Evolutionary conservation across 2,113 vertebrate species (phyloP), one percentile per base, ranked within the genome.

Genomic region (Hippocampus guttulatus): DNA sequence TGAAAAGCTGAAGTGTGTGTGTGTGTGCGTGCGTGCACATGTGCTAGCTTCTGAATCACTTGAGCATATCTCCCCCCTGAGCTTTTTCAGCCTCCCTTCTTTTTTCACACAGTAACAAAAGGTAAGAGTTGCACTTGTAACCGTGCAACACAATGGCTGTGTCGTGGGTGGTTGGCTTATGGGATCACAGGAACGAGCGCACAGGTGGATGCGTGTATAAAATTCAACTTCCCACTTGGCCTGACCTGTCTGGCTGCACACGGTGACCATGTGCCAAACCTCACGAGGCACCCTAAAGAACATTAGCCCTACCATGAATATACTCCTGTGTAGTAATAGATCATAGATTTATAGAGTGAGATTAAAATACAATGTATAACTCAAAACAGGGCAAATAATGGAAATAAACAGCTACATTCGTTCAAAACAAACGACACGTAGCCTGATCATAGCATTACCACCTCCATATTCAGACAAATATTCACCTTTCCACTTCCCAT

Each of bases 21-120:
- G 16, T 33, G n/a, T 72, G 69, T 33, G 30, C 3, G 30, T 33
- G 30, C 4, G 30, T 33, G 30, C 4, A 10, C 5, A 0, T 3
- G 15, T 33, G n/a, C 15, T 67, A 80, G 77, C 85, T 87, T 87
- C 81, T 61, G 84, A 85, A 88, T 87, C 72, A 88, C 85, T 84
- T 90, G 87, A 84, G 81, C 75, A 51, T 54, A 57, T 68, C 60
- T 49, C 25, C n/a, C n/a, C 58, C 67, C 51, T 43, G 43, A 40
- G 23, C 69, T 64, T n/a, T 54, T 30, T 8, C 55, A 8, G 18
- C 23, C 8, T 12, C 11, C 10, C 30, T 25, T 10, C 67, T 27
- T 30, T 33, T 65, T 63, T 74, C 76, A 61, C 71, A 16, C 7
- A 4, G 49, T 33, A 45, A 30, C 62, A 47, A 73, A 16, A 65